Conservation (phyloP, 2,888 invertebrate species). For the Hirtodrosophila cameraria region DNA sequence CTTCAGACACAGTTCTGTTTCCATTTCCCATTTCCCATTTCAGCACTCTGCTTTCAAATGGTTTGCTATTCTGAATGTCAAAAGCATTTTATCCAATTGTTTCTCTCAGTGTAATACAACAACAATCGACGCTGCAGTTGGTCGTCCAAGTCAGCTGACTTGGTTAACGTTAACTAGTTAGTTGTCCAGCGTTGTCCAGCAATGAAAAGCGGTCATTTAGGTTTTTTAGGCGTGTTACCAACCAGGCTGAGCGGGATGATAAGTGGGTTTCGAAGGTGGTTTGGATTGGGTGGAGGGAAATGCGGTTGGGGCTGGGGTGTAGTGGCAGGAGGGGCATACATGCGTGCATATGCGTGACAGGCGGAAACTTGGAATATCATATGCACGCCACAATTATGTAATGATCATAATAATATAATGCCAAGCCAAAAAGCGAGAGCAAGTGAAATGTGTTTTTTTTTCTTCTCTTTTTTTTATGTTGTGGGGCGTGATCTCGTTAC, state of each 20-base stretch:
- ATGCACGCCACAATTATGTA: constrained; percentile 76
- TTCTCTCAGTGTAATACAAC: constrained; percentile 6
- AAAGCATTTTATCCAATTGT: too few relatives aligned
- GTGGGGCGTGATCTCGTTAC: constrained; percentile 27
- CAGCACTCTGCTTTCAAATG: too few relatives aligned
- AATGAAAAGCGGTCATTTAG: constrained; percentile 72
- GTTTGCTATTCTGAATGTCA: too few relatives aligned
- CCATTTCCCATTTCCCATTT: too few relatives aligned
- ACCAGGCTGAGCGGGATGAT: background rate
- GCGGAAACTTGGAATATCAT: constrained; percentile 78
- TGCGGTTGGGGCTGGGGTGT: background rate
- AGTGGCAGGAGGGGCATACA: constrained; percentile 21
- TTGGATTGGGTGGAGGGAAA: background rate
- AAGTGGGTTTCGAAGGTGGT: background rate
- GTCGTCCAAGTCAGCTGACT: constrained; percentile 67
- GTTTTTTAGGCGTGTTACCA: constrained; percentile 66
- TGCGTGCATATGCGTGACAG: constrained; percentile 71
- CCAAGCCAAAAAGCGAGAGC: constrained; percentile 32
- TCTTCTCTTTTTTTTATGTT: too few relatives aligned
- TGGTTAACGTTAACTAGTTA: constrained; percentile 54
- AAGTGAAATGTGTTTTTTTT: constrained; percentile 22
- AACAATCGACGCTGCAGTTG: constrained; percentile 1
- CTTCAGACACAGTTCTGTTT: too few relatives aligned
- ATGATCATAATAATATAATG: constrained; percentile 53
- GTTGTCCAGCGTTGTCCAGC: constrained; percentile 57